Evolutionary conservation across 2,797 vertebrate species (phyloP).

Genomic region (Epinephelus awoara): DNA sequence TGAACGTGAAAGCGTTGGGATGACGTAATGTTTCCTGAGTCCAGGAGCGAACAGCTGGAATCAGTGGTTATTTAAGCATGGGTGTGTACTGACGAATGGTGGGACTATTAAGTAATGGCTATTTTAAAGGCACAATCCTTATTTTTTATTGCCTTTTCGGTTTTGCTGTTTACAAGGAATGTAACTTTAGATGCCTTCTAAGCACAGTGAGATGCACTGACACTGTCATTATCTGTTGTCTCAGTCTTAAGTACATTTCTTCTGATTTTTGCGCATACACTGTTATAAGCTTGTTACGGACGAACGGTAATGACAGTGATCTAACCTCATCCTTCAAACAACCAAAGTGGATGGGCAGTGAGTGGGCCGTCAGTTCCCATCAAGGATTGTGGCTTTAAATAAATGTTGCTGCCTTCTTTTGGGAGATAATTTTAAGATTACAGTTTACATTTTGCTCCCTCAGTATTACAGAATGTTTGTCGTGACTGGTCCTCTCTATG

Average conservation of each 20-base stretch:
- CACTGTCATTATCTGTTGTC: slow-evolving; percentile 45
- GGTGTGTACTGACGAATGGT: slow-evolving; percentile 17
- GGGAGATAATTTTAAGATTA: slow-evolving; percentile 24
- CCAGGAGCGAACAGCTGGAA: slow-evolving; percentile 17
- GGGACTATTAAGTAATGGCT: slow-evolving; percentile 40
- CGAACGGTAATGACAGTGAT: background rate
- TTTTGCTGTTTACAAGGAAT: slow-evolving; percentile 72
- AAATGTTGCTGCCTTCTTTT: slow-evolving; percentile 36
- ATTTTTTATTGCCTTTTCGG: slow-evolving; percentile 45
- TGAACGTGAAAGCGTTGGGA: slow-evolving; percentile 34
- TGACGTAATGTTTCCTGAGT: slow-evolving; percentile 13
- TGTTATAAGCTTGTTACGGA: slow-evolving; percentile 38
- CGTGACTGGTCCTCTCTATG: slow-evolving; percentile 51
- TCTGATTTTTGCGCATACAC: slow-evolving; percentile 41
- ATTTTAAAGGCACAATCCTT: slow-evolving; percentile 66
- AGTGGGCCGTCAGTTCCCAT: slow-evolving; percentile 35
- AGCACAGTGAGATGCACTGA: slow-evolving; percentile 67
- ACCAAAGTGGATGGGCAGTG: slow-evolving; percentile 50
- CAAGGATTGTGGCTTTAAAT: slow-evolving; percentile 69
- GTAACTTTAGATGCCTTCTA: slow-evolving; percentile 68
- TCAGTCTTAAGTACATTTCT: slow-evolving; percentile 39
- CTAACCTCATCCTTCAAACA: slow-evolving; percentile 47
- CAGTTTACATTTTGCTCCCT: slow-evolving; percentile 63
- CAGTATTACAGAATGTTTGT: slow-evolving; percentile 57
- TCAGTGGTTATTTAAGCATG: slow-evolving; percentile 23